Evolutionary conservation across 1,140 invertebrate species (phyloP).

Genomic region (Bombyx mandarina): DNA sequence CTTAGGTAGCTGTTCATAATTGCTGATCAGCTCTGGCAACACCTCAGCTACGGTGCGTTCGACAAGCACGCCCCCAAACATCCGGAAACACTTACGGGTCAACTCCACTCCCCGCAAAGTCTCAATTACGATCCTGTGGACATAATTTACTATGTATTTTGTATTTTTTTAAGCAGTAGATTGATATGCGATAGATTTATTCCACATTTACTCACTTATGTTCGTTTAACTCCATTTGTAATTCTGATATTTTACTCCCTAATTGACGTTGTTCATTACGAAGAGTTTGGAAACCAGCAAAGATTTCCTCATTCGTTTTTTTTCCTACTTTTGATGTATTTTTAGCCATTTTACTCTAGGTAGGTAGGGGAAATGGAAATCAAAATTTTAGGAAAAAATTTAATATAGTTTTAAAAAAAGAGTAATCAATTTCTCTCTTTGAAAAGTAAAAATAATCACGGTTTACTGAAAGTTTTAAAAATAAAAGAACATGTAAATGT

Average conservation of each 20-base stretch:
- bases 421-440: too few relatives aligned
- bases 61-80: conserved; percentile 94
- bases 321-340: conserved; percentile 33
- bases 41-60: conserved; percentile 94
- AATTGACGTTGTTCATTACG: conserved; percentile 89
- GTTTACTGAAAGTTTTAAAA: too few relatives aligned
- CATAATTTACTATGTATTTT: background rate
- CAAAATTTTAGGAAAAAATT: too few relatives aligned
- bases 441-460: too few relatives aligned
- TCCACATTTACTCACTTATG: conserved; percentile 80
- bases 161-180: background rate
- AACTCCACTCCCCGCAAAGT: conserved; percentile 90
- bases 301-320: conserved; percentile 84
- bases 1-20: conserved; percentile 86
- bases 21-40: conserved; percentile 85
- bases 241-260: conserved; percentile 89
- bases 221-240: conserved; percentile 94
- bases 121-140: conserved; percentile 91
- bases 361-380: too few relatives aligned
- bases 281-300: conserved; percentile 88
- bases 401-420: too few relatives aligned
- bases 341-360: conserved; percentile 3
- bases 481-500: too few relatives aligned
- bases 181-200: background rate
- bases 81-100: conserved; percentile 91